phyloP scores from a whole-genome alignment of 2,113 vertebrate species.

The Leptocoma aspasia region DNA sequence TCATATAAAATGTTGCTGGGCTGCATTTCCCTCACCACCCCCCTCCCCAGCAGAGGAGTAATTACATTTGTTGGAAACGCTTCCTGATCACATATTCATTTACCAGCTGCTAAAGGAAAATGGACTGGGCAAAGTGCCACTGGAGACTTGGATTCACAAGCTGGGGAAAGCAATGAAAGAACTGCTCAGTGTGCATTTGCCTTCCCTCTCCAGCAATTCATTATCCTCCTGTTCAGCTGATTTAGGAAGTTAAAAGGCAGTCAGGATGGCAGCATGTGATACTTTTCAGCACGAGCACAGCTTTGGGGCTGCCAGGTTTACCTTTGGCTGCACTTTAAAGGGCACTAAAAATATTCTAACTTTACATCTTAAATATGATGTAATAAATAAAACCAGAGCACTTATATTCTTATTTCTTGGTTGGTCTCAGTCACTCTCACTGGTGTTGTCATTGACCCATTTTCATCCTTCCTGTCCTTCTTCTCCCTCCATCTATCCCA shows the following conservation, averaged over 20 bases:
- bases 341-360: neutral
- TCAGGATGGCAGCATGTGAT: neutral
- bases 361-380: neutral
- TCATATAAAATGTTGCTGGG: neutral
- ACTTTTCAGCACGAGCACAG: neutral
- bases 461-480: neutral
- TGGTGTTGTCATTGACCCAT: neutral
- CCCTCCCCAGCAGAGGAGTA: neutral
- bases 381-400: neutral
- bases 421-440: neutral
- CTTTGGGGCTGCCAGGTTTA: neutral
- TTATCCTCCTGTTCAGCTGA: conserved; percentile 30
- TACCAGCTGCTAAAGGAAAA: conserved; percentile 58
- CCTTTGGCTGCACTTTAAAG: neutral
- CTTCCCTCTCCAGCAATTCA: conserved; percentile 10
- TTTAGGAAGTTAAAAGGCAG: conserved; percentile 26
- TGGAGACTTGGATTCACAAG: neutral
- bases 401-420: neutral
- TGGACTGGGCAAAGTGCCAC: conserved; percentile 55
- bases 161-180: conserved; percentile 14
- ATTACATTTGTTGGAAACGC: conserved; percentile 48
- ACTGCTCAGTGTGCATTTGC: neutral
- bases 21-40: neutral
- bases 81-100: conserved; percentile 55
- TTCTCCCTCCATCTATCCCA: neutral